phyloP scores from a whole-genome alignment of 2,113 vertebrate species.

The Upupa epops region DNA sequence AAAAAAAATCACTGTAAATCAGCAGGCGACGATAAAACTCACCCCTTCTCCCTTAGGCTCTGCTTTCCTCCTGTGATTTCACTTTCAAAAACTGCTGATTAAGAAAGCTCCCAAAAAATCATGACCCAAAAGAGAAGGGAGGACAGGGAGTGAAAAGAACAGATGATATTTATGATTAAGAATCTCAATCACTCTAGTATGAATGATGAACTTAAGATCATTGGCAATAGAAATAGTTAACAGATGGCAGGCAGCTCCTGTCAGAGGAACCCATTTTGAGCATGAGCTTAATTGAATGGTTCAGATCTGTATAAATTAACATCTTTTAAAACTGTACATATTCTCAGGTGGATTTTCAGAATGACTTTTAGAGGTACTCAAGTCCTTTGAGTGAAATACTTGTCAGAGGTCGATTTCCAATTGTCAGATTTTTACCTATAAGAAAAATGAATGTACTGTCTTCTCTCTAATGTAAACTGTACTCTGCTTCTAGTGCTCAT shows the following conservation, averaged over 20 bases:
- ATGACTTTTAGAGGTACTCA: conserved; percentile 3
- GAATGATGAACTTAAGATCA: conserved; percentile 56
- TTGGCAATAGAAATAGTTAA: conserved; percentile 71
- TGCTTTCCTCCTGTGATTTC: neutral
- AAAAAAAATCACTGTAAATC: neutral
- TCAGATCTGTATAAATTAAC: conserved; percentile 76
- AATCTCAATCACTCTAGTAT: conserved; percentile 46
- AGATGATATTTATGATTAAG: conserved; percentile 63
- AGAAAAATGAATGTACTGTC: neutral
- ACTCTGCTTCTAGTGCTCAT: neutral
- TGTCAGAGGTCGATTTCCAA: neutral
- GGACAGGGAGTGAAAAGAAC: conserved; percentile 1
- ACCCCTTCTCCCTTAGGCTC: neutral
- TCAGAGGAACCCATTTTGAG: conserved; percentile 61
- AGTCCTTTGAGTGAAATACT: neutral
- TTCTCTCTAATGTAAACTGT: neutral
- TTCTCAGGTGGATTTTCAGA: conserved; percentile 48
- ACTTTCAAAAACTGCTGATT: conserved; percentile 41
- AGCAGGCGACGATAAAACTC: neutral
- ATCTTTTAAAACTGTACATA: conserved; percentile 57
- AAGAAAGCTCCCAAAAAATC: conserved; percentile 18
- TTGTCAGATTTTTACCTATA: neutral
- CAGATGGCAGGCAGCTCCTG: conserved; percentile 73
- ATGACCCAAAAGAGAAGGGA: conserved; percentile 7
- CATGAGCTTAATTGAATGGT: conserved; percentile 65